phyloP scores from a whole-genome alignment of 2,888 invertebrate species.

The Frankliniella fusca region DNA sequence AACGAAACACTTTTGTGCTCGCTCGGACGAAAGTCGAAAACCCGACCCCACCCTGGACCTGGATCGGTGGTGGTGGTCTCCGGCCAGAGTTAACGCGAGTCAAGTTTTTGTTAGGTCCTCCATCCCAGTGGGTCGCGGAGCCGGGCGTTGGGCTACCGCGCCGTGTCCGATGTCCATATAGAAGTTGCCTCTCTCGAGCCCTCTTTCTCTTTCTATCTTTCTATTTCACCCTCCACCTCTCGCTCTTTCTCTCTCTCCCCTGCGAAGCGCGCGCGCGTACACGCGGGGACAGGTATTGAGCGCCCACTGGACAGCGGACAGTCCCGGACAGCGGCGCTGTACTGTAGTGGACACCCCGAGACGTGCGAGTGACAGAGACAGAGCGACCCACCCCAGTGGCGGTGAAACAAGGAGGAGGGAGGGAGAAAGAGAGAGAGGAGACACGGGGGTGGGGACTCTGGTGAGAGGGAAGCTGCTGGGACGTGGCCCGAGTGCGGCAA shows the following conservation, averaged over 20 bases:
- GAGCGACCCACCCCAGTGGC: not conserved
- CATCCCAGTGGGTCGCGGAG: no score
- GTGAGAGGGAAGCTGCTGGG: not conserved
- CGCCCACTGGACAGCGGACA: not conserved
- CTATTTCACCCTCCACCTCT: not conserved
- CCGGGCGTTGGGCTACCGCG: no score
- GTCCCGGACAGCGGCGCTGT: not conserved
- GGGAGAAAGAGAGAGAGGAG: not conserved
- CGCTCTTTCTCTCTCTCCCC: not conserved
- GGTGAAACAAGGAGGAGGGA: not conserved
- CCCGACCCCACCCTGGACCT: not conserved
- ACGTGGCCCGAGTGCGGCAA: slow-evolving; percentile 14
- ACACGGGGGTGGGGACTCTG: not conserved
- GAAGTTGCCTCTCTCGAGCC: not conserved
- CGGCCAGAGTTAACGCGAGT: no score
- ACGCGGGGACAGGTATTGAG: not conserved
- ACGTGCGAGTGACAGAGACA: slow-evolving; percentile 5
- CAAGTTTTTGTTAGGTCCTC: no score
- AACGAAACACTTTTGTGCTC: no score
- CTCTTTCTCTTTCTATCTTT: not conserved
- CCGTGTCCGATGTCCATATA: not conserved
- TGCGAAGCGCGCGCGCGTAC: no score
- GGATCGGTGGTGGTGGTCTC: not conserved
- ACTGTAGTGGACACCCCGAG: not conserved
- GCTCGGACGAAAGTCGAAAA: no score